Evolutionary conservation across 2,888 invertebrate genomes (phyloP), one percentile per base, ranked within the genome.

Genomic region (Galerucella pusilla): DNA sequence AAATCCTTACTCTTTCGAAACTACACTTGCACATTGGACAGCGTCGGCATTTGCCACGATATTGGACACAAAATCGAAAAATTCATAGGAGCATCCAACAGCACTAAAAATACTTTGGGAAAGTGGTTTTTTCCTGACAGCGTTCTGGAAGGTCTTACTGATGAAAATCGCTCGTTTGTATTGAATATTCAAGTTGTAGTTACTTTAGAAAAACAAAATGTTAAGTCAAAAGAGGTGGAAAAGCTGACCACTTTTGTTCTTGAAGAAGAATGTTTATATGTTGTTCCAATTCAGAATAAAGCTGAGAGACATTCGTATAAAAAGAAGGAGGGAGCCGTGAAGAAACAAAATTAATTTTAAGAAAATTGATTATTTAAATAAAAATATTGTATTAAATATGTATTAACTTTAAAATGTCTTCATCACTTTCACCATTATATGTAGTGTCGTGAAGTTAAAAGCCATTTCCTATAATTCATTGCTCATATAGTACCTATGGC

Each of bases 41-140:
- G 16, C 3, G 45, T 71, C 0, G 68, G 67, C 42, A 54, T 63
- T 14, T 76, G 76, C 20, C 20, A 65, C 1, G 25, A 73, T 12
- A 49, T 76, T n/a, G 45, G 49, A 28, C 25, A 28, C 2, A 67
- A 68, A 57, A 73, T 71, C 11, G 52, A 64, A 46, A 46, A 63
- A 11, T 7, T 73, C 0, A 16, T 49, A 28, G 73, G 71, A n/a
- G 52, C 70, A 11, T 42, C 54, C 16, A 73, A 73, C 28, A 59
- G 52, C 16, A 68, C 70, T 1, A 49, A 68, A 64, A 45, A 70
- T n/a, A 57, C 64, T 46, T 45, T 76, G 14, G 71, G 67, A 11
- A 76, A 76, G 28, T 64, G 73, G 71, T 76, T 76, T 76, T 76
- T 76, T 76, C 76, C 73, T 59, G 68, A 71, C 42, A 25, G 42